These are phyloP conservation scores for Athetis lepigone DNA, from an alignment of 2,888 invertebrate genomes.

Conservation along the genomic window DNA sequence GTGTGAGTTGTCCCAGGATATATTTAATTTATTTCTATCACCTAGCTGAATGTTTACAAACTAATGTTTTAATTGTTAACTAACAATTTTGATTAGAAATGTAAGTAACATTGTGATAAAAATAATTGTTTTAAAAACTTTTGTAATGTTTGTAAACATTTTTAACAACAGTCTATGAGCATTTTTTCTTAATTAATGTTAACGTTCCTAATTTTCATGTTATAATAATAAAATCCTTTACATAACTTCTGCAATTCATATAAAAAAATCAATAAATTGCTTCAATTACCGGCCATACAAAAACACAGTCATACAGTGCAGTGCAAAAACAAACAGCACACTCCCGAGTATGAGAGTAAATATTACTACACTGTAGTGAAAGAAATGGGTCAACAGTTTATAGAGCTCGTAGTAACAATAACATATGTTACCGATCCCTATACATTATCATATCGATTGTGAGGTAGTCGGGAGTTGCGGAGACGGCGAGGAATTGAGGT, in stretches of 20 bases:
- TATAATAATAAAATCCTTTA: neutral
- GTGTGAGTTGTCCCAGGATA: too few relatives aligned
- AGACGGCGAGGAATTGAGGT: slow-evolving; percentile 12
- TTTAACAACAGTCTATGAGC: too few relatives aligned
- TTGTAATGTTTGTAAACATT: too few relatives aligned
- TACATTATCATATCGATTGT: slow-evolving; percentile 40
- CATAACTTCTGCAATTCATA: too few relatives aligned
- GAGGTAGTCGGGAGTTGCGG: neutral
- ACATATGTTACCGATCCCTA: neutral
- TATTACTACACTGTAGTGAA: slow-evolving; percentile 20
- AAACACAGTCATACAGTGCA: slow-evolving; percentile 13
- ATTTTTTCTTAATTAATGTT: too few relatives aligned
- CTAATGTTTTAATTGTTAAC: too few relatives aligned
- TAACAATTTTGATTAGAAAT: too few relatives aligned
- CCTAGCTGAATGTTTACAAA: too few relatives aligned
- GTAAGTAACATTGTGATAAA: too few relatives aligned
- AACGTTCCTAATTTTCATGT: too few relatives aligned
- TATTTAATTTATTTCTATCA: too few relatives aligned
- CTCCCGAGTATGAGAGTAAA: slow-evolving; percentile 22
- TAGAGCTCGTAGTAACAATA: slow-evolving; percentile 22
- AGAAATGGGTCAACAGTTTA: slow-evolving; percentile 25
- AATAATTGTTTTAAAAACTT: too few relatives aligned
- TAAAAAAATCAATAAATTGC: neutral
- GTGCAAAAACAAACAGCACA: slow-evolving; percentile 36
- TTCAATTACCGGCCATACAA: neutral